These are phyloP conservation scores for Himalopsyche japonica DNA, from an alignment of 2,888 invertebrate genomes.

Conservation along the genomic window DNA sequence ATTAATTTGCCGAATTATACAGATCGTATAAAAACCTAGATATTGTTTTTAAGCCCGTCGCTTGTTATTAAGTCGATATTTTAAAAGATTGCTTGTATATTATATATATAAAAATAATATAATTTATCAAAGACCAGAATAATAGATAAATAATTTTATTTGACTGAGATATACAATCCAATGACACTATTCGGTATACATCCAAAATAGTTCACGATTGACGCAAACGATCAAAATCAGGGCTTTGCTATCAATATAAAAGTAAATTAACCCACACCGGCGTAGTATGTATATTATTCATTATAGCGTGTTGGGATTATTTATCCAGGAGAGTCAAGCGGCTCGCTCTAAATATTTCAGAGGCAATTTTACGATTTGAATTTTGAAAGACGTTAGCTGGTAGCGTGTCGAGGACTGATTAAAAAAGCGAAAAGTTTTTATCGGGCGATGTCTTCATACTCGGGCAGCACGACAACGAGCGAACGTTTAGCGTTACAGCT, in stretches of 20 bases:
- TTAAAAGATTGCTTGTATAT: no score
- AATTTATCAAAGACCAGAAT: no score
- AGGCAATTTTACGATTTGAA: neutral
- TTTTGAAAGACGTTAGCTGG: neutral
- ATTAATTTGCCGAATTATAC: no score
- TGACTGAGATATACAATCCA: no score
- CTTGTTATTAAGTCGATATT: no score
- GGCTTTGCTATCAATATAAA: neutral
- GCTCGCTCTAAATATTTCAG: neutral
- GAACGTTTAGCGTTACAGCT: neutral
- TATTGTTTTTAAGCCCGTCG: no score
- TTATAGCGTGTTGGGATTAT: neutral
- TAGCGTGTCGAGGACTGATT: constrained; percentile 23
- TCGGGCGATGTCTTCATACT: constrained; percentile 19
- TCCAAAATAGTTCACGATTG: no score
- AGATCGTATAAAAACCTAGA: no score
- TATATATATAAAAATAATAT: no score
- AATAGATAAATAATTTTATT: no score
- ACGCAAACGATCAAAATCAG: neutral
- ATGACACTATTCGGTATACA: no score
- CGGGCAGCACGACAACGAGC: neutral
- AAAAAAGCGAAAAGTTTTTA: constrained; percentile 8
- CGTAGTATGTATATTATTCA: neutral
- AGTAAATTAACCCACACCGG: neutral
- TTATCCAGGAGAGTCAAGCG: neutral